Evolutionary conservation across 2,113 vertebrate genomes (phyloP).

Genomic region (Archilochus colubris): DNA sequence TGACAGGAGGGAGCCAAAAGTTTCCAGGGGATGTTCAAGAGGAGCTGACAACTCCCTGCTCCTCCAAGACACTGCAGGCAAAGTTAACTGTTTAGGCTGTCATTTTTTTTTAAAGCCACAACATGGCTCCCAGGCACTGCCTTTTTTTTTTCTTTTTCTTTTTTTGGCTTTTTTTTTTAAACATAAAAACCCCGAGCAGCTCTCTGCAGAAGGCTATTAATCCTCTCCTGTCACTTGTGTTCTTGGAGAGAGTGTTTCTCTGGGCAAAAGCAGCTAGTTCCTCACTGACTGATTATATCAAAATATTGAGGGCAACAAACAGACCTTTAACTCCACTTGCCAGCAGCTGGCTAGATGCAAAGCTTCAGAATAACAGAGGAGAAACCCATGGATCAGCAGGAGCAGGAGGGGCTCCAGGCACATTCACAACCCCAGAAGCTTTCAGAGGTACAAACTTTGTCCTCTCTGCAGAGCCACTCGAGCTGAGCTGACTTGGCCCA

Average conservation of each 20-base stretch:
- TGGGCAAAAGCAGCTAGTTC: conserved; percentile 38
- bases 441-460: background rate
- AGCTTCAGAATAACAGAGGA: background rate
- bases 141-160: background rate
- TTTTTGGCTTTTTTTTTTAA: background rate
- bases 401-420: background rate
- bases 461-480: background rate
- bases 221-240: conserved; percentile 44
- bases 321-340: conserved; percentile 50
- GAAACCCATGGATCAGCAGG: background rate
- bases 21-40: background rate
- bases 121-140: background rate
- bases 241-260: conserved; percentile 30
- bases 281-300: conserved; percentile 47
- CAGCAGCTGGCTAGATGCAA: background rate
- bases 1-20: background rate
- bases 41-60: background rate
- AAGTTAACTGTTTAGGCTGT: conserved; percentile 37
- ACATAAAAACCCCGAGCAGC: background rate
- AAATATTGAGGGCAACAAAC: conserved; percentile 50
- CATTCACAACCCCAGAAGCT: background rate
- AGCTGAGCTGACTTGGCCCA: background rate
- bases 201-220: conserved; percentile 51
- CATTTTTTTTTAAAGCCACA: background rate
- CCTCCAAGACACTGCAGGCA: background rate